Base-by-base conservation (phyloP, 2,797 vertebrate genomes). In the Hydrolagus colliei region DNA sequence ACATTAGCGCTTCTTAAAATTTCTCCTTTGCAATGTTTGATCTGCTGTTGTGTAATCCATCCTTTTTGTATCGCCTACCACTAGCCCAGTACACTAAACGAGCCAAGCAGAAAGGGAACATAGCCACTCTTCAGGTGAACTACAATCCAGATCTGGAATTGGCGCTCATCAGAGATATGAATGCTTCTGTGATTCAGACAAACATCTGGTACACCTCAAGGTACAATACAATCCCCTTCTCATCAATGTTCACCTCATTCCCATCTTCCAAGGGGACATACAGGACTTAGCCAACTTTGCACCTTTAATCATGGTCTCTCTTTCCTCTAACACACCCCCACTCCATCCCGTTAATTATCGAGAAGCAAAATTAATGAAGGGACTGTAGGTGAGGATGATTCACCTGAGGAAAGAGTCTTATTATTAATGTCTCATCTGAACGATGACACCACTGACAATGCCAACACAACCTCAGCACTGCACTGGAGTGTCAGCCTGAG, bases 41-140 rank as follows among this genome's bases (percentile, higher is more conserved):
- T 79, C 27, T 73, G 32, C 9, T 65, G 22, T 20, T 65, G 11
- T 77, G n/a, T 2, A 59, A 27, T 63, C 13, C 2, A 20, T 22
- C 6, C 10, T n/a, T 79, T 63, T 79, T 18, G 62, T 27, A 63
- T 22, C 20, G 63, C 62, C 27, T 79, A 22, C 61, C 22, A 79
- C 61, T 12, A 79, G 77, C 77, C 20, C 77, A 65, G 65, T 63
- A 63, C 89, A 89, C 87, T 73, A 86, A 86, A 10, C 67, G 85
- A 88, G 89, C 88, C n/a, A 88, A 20, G 88, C 89, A 75, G 67
- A 87, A 86, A 52, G 87, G 73, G 6, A 80, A 86, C 86, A 79
- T 59, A 88, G 87, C 89, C 89, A 88, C 87, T 89, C 88, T 77
- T 85, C 88, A 90, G 88, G 87, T 89, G 82, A 87, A 87, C 89